Percentiles rank a stretch among this genome's conserved stretches.
Conservation (phyloP, 2,797 vertebrate species). For the Fratercula arctica region DNA sequence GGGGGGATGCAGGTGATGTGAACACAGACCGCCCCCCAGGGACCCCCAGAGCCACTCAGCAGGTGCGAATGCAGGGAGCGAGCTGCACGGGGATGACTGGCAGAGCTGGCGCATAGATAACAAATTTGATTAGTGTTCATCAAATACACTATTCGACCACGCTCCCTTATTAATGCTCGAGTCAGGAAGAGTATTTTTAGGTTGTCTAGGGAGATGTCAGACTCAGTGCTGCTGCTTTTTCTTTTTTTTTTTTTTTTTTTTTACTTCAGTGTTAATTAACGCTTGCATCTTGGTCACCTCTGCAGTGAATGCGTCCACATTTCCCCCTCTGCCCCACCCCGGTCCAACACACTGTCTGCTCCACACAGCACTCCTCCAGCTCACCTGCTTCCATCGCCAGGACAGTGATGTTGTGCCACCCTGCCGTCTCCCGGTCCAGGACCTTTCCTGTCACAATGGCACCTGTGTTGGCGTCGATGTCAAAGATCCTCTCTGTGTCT, state of each 20-base stretch:
- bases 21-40: neutral
- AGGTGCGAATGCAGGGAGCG: neutral
- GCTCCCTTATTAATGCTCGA: constrained; percentile 2
- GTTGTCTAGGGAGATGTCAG: constrained; percentile 50
- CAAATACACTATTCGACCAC: constrained; percentile 32
- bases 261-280: neutral
- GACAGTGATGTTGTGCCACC: constrained; percentile 98
- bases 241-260: neutral
- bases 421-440: constrained; percentile 93
- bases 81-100: neutral
- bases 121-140: constrained; percentile 51
- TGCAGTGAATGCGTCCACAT: neutral
- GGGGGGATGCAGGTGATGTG: neutral
- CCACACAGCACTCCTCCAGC: neutral
- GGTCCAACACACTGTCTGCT: neutral
- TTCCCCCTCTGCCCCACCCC: neutral
- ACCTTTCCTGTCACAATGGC: constrained; percentile 89
- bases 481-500: constrained; percentile 91
- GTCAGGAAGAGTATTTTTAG: constrained; percentile 60
- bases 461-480: constrained; percentile 90
- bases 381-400: constrained; percentile 94
- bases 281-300: neutral
- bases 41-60: neutral
- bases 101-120: neutral
- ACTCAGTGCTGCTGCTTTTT: neutral